Percentiles rank a stretch among this genome's conserved stretches.
These are phyloP conservation scores for Melanocharis versteri DNA, from an alignment of 2,113 vertebrate genomes.

Conservation along the genomic window DNA sequence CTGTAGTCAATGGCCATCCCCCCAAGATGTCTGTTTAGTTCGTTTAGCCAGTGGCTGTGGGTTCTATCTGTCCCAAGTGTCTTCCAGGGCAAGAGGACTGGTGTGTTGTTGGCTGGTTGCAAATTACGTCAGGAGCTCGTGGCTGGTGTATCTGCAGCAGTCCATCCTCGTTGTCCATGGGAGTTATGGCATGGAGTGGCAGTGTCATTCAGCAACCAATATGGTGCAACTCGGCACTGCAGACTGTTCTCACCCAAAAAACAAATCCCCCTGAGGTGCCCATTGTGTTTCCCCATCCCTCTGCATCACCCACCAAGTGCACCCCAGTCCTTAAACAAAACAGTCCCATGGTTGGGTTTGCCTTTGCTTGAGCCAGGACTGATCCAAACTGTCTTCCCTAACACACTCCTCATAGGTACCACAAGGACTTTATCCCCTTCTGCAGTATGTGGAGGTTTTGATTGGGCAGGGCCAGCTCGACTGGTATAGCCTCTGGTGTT, in stretches of 20 bases:
- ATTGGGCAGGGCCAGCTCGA: neutral
- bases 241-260: neutral
- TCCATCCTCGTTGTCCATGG: neutral
- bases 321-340: neutral
- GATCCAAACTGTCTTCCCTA: neutral
- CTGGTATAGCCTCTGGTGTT: neutral
- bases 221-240: neutral
- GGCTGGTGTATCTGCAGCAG: neutral
- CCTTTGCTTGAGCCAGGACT: neutral
- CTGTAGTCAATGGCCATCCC: neutral
- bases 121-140: neutral
- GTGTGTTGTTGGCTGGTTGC: neutral
- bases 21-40: neutral
- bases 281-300: neutral
- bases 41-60: neutral
- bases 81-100: neutral
- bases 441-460: fast-evolving
- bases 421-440: neutral
- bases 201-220: neutral
- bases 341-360: fast-evolving
- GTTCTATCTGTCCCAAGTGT: neutral
- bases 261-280: neutral
- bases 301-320: neutral
- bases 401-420: neutral
- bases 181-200: neutral